Percentiles rank a stretch among this genome's conserved stretches.
Evolutionary conservation across 2,797 vertebrate species (phyloP).

Genomic region (Takifugu rubripes): DNA sequence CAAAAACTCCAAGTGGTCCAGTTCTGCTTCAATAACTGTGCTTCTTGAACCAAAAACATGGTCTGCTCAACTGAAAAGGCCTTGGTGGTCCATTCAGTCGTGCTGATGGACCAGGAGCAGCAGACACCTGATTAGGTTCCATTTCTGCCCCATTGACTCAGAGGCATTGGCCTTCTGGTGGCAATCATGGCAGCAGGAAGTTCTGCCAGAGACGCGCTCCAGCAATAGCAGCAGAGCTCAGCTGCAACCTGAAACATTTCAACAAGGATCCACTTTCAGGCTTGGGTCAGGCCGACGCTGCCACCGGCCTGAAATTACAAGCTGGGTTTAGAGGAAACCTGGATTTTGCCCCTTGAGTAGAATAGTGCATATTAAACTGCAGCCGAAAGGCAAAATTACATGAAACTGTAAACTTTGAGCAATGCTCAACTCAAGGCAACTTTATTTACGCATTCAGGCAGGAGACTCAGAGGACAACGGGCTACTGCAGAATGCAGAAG

Average conservation of each 20-base stretch:
- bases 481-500: slow-evolving; percentile 17
- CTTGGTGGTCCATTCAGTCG: background rate
- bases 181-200: slow-evolving; percentile 63
- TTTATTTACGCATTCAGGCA: slow-evolving; percentile 20
- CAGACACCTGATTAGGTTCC: slow-evolving; percentile 69
- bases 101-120: slow-evolving; percentile 35
- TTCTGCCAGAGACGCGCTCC: slow-evolving; percentile 61
- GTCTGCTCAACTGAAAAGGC: no score
- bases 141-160: slow-evolving; percentile 68
- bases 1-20: no score
- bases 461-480: background rate
- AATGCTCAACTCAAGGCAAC: background rate
- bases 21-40: no score
- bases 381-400: background rate
- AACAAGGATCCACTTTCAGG: slow-evolving; percentile 60
- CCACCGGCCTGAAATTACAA: slow-evolving; percentile 21
- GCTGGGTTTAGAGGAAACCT: slow-evolving; percentile 15
- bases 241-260: slow-evolving; percentile 63
- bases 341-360: slow-evolving; percentile 11
- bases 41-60: no score
- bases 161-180: slow-evolving; percentile 60
- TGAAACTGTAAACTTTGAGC: background rate
- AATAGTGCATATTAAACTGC: no score
- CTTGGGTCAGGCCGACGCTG: slow-evolving; percentile 24
- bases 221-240: slow-evolving; percentile 66